phyloP scores from a whole-genome alignment of 2,113 vertebrate genomes.

The Prietella phreatophila region DNA sequence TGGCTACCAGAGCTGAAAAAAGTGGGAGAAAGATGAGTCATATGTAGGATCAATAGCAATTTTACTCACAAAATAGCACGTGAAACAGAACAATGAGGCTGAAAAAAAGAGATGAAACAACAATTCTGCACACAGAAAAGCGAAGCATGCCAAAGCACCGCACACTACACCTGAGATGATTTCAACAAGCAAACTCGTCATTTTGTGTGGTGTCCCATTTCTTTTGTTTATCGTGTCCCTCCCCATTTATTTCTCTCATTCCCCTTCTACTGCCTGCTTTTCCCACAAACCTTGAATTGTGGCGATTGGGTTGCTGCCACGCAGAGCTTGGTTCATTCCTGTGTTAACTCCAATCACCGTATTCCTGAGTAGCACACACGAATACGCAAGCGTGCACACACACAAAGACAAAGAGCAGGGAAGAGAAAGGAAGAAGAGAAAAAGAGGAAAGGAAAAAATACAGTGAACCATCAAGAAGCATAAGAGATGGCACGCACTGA shows the following conservation, averaged over 20 bases:
- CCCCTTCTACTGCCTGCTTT: conserved; percentile 37
- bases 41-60: background rate
- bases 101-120: conserved; percentile 17
- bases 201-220: background rate
- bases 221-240: background rate
- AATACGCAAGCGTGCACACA: conserved; percentile 51
- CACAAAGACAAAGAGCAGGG: conserved; percentile 39
- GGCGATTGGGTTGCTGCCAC: conserved; percentile 89
- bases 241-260: conserved; percentile 22
- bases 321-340: conserved; percentile 87
- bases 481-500: background rate
- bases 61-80: background rate
- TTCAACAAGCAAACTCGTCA: background rate
- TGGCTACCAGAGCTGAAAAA: conserved; percentile 84
- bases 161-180: conserved; percentile 12
- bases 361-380: conserved; percentile 79
- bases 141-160: conserved; percentile 11
- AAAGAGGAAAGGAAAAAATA: conserved; percentile 21
- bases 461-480: conserved; percentile 45
- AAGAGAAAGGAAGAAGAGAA: background rate
- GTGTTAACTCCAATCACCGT: conserved; percentile 90
- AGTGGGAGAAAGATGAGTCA: conserved; percentile 12
- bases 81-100: conserved; percentile 17
- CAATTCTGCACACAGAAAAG: conserved; percentile 6
- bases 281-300: conserved; percentile 89